Percentiles rank a stretch among this genome's conserved stretches.
These are phyloP conservation scores for Borostomias antarcticus DNA, from an alignment of 2,797 vertebrate genomes.

Conservation along the genomic window DNA sequence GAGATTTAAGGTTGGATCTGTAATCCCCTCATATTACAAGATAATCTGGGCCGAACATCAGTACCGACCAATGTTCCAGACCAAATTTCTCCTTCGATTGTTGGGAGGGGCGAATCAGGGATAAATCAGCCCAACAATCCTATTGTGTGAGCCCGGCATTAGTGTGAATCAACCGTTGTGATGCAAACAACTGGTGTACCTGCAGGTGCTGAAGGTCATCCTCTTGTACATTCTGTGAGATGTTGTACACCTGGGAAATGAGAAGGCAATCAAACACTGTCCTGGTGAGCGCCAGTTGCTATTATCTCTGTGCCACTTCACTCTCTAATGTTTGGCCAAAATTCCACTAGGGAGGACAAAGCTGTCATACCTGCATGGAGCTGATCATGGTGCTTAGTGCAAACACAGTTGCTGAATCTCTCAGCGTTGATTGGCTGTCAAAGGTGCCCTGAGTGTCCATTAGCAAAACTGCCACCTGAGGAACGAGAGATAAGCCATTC, in stretches of 20 bases:
- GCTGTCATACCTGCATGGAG: conserved; percentile 91
- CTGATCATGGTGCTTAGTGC: conserved; percentile 99
- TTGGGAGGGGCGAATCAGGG: too few relatives aligned
- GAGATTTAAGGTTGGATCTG: too few relatives aligned
- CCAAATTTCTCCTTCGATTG: too few relatives aligned
- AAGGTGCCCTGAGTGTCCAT: conserved; percentile 99
- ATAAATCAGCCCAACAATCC: too few relatives aligned
- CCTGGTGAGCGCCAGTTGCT: background rate
- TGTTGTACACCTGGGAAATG: conserved; percentile 91
- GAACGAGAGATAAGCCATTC: conserved; percentile 13
- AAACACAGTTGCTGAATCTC: conserved; percentile 97
- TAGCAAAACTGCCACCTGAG: conserved; percentile 90
- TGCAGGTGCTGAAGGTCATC: conserved; percentile 98
- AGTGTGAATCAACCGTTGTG: background rate
- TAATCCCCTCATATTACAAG: too few relatives aligned
- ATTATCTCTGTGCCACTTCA: background rate
- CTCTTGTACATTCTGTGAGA: conserved; percentile 98
- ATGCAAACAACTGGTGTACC: conserved; percentile 70
- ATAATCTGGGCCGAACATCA: too few relatives aligned
- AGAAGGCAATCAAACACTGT: background rate
- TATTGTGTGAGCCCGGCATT: too few relatives aligned
- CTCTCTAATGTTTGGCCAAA: background rate
- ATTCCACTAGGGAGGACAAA: background rate
- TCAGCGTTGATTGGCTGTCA: conserved; percentile 96
- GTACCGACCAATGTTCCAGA: too few relatives aligned